Base-by-base conservation (phyloP, 2,797 vertebrate genomes). In the Intellagama lesueurii region DNA sequence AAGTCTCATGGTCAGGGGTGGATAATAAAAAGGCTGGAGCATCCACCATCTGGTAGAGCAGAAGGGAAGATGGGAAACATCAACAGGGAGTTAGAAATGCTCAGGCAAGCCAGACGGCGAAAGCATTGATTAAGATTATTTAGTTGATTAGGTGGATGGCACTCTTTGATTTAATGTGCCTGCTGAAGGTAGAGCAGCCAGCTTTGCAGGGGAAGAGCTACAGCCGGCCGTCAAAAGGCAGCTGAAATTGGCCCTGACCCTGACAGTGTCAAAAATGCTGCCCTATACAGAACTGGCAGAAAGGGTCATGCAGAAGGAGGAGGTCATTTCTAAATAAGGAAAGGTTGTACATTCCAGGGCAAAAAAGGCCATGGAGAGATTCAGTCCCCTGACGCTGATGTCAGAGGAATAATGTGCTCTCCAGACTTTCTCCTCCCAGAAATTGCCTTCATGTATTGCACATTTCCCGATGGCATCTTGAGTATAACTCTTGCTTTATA, bases 81-180 rank as follows among this genome's bases (percentile, higher is more conserved):
- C 96, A 96, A 97, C 90, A 35, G 96, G 96, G 97, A 97, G 95
- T 96, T 97, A 92, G 92, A 96, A 96, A 95, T 96, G 95, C 94
- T 94, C 89, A 90, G 90, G 91, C 96, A 97, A 96, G 96, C 95
- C 96, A 97, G 97, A 96, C 95, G 94, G 95, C 90, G 94, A 96
- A 95, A 96, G 93, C 96, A 96, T 95, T 97, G 96, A 97, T 97
- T 96, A 97, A 97, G 95, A 96, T 96, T 94, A 95, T 95, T 96
- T 96, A 92, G 95, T 95, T 96, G 95, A 96, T 97, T 95, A 96
- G 95, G 92, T 96, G 93, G 92, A 64, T 96, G 94, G 92, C 95
- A 95, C 87, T 66, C 89, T 92, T 85, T 96, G 95, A 96, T 97
- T 96, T 95, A 88, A 96, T 92, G 90, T 88, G 90, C 72, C 85